Conservation (phyloP, 1,140 invertebrate species). For the Hesperophylax magnus region DNA sequence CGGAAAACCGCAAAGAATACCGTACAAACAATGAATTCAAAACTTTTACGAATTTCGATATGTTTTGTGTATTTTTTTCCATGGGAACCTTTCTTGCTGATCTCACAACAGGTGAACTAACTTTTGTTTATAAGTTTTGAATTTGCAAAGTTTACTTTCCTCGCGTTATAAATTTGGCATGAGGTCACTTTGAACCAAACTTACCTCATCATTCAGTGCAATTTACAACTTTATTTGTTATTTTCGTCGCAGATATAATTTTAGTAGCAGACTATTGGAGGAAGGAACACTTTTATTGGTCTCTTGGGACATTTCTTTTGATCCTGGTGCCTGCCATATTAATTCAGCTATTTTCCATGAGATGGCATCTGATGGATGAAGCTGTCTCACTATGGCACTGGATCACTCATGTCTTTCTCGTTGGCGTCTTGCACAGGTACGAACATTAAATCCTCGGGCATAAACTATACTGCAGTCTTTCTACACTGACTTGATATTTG, state of each 20-base stretch:
- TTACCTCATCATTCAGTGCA: neutral
- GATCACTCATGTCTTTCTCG: conserved; percentile 63
- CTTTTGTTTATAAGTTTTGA: conserved; percentile 3
- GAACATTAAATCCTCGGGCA: too few species aligned
- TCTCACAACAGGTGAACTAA: conserved; percentile 63
- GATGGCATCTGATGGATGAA: conserved; percentile 65
- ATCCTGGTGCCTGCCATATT: conserved; percentile 65
- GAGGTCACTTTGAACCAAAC: neutral
- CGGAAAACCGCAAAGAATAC: conserved; percentile 25
- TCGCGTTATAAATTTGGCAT: neutral
- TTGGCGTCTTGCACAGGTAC: conserved; percentile 67
- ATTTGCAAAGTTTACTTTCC: neutral
- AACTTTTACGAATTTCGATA: conserved; percentile 57
- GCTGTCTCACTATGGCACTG: conserved; percentile 61
- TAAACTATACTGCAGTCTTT: too few species aligned
- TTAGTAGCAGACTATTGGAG: conserved; percentile 65
- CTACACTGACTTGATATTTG: too few species aligned
- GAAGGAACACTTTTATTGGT: conserved; percentile 64
- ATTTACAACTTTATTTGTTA: conserved; percentile 16
- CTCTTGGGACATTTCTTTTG: conserved; percentile 63
- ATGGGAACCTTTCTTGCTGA: conserved; percentile 62
- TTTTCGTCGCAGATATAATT: conserved; percentile 41
- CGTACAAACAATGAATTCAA: conserved; percentile 32
- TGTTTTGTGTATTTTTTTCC: conserved; percentile 62
- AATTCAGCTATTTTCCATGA: conserved; percentile 67